Evolutionary conservation across 1,140 invertebrate species (phyloP).

Genomic region (Neodiprion pinetum): DNA sequence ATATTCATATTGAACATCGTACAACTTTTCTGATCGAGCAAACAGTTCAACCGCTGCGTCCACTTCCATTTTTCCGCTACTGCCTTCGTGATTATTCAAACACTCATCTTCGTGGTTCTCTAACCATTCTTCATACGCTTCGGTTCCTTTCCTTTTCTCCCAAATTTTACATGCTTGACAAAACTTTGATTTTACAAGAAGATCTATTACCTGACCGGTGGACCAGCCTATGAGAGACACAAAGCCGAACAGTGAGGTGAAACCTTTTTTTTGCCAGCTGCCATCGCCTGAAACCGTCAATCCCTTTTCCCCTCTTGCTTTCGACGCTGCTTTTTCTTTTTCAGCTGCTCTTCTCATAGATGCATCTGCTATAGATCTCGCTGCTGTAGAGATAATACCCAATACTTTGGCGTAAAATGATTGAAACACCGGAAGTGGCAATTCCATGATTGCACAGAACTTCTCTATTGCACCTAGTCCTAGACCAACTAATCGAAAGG

Average conservation of each 20-base stretch:
- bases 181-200: conserved; percentile 14
- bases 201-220: conserved; percentile 10
- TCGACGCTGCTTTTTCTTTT: conserved; percentile 4
- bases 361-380: neutral
- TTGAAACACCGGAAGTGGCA: conserved; percentile 26
- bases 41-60: conserved; percentile 19
- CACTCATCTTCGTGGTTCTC: conserved; percentile 4
- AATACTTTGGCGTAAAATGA: conserved; percentile 28
- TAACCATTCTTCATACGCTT: conserved; percentile 13
- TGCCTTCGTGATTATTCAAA: conserved; percentile 17
- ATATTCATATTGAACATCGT: conserved; percentile 17
- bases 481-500: conserved; percentile 26
- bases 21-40: conserved; percentile 8
- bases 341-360: neutral
- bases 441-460: conserved; percentile 31
- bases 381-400: conserved; percentile 12
- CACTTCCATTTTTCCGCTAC: conserved; percentile 20
- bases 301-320: conserved; percentile 5
- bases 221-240: conserved; percentile 12
- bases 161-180: conserved; percentile 11
- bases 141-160: conserved; percentile 9
- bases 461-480: conserved; percentile 27
- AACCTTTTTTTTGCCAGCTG: conserved; percentile 9
- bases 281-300: conserved; percentile 14
- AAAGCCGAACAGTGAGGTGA: conserved; percentile 9